Evolutionary conservation across 2,888 invertebrate genomes (phyloP).

Genomic region (Lochmaea crataegi): DNA sequence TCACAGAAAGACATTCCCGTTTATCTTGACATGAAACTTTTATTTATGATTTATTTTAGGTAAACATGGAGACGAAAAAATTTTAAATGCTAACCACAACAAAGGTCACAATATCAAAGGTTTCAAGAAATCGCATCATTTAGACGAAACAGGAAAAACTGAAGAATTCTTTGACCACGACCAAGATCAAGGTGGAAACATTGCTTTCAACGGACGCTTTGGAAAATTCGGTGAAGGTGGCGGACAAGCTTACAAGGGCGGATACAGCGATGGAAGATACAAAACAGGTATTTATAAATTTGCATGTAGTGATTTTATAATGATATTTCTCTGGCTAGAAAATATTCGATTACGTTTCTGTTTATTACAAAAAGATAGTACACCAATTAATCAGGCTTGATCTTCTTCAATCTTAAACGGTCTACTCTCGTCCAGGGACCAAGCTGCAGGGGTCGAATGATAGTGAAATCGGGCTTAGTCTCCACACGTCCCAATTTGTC

Average conservation of each 20-base stretch:
- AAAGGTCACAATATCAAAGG: constrained; percentile 76
- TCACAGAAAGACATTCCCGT: too few relatives aligned
- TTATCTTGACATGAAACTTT: too few relatives aligned
- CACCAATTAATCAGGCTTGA: too few relatives aligned
- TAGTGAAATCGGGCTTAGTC: too few relatives aligned
- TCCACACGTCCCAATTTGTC: too few relatives aligned
- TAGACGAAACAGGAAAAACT: constrained; percentile 74
- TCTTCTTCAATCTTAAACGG: too few relatives aligned
- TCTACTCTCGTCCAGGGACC: too few relatives aligned
- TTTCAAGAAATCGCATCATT: constrained; percentile 75
- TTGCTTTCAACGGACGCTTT: constrained; percentile 69
- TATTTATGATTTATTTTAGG: constrained; percentile 46
- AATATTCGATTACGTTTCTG: too few relatives aligned
- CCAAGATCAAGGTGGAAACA: constrained; percentile 73
- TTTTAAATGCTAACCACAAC: constrained; percentile 71
- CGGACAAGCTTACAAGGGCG: constrained; percentile 71
- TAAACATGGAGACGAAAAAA: constrained; percentile 70
- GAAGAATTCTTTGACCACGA: constrained; percentile 76
- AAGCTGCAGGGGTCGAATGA: too few relatives aligned
- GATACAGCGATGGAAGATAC: constrained; percentile 70
- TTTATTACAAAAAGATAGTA: too few relatives aligned
- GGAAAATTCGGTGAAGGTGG: constrained; percentile 71
- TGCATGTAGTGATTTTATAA: too few relatives aligned
- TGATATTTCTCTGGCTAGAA: too few relatives aligned
- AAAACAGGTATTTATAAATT: constrained; percentile 59